phyloP scores from a whole-genome alignment of 2,888 invertebrate genomes.

The Eulithis prunata region DNA sequence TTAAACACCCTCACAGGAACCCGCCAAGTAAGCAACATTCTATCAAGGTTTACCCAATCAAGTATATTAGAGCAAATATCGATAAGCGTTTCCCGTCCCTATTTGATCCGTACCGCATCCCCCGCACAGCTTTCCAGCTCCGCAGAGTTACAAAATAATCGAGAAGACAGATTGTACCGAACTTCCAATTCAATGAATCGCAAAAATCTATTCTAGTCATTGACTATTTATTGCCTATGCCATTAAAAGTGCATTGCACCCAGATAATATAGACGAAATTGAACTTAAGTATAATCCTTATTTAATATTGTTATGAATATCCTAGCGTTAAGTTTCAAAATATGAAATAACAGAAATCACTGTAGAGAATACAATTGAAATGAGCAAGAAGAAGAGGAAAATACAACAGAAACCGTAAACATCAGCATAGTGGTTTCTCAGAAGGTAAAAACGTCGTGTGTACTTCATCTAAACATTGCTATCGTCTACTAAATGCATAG shows the following conservation, averaged over 20 bases:
- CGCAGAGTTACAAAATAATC: conserved; percentile 5
- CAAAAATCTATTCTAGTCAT: too few relatives aligned
- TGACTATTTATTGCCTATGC: too few relatives aligned
- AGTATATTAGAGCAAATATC: conserved; percentile 32
- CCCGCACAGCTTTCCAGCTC: conserved; percentile 39
- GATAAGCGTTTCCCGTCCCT: conserved; percentile 45
- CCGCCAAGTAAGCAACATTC: conserved; percentile 24
- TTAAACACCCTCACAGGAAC: conserved; percentile 26
- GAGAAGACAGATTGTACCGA: background rate
- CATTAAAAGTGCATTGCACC: too few relatives aligned
- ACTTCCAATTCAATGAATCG: background rate
- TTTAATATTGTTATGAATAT: too few relatives aligned
- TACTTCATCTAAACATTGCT: conserved; percentile 4
- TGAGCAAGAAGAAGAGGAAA: background rate
- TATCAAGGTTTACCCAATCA: conserved; percentile 34
- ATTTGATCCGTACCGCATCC: conserved; percentile 50
- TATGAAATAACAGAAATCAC: too few relatives aligned
- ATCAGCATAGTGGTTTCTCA: conserved; percentile 6
- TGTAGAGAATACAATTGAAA: too few relatives aligned
- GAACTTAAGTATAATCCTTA: too few relatives aligned
- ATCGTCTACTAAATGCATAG: conserved; percentile 1
- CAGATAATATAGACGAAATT: too few relatives aligned
- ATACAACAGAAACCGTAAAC: background rate
- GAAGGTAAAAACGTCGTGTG: conserved; percentile 8
- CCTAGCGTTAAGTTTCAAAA: too few relatives aligned